Evolutionary conservation across 2,113 vertebrate species (phyloP), one percentile per base, ranked within the genome.

Genomic region (Alces alces): DNA sequence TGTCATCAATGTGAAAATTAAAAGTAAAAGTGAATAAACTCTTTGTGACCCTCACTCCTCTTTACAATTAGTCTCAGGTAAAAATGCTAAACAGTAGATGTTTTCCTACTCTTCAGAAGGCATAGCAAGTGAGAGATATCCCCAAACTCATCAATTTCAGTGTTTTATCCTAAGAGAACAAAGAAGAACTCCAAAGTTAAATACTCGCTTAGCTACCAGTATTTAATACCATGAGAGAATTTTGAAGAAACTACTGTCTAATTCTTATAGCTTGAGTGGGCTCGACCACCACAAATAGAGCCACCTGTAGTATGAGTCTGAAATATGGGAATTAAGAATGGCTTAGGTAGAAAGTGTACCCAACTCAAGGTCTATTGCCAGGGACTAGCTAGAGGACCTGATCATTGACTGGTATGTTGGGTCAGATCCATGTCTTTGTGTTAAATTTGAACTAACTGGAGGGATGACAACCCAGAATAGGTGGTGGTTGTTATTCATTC

Each of bases 41-140:
- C 17, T 61, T 43, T 12, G 19, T 78, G 47, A 66, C 28, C 36
- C 45, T 76, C 79, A 39, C 9, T 6, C 55, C 79, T 85, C n/a
- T 33, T 93, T 89, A 94, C 36, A 88, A 91, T 88, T 89, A 84
- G 52, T 73, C 66, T 27, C 16, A 58, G 73, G 84, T 64, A 76
- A 43, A 88, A 58, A 89, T 33, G 13, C 39, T 66, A 83, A 70
- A 50, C 13, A 60, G 43, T 27, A 50, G n/a, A 21, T 76, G 36
- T 61, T 85, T 80, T 60, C 66, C 82, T 76, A 4, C 66, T 28
- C 9, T 16, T 91, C 15, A 58, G 33, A 93, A 93, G 84, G 28
- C 61, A 43, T 79, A 45, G 58, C 9, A 52, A 43, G 12, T 64
- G 60, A 85, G 86, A 85, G 16, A 52, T 1, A 70, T 25, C 45